These are phyloP conservation scores for Rhinatrema bivittatum DNA, from an alignment of 2,797 vertebrate species.

Conservation along the genomic window DNA sequence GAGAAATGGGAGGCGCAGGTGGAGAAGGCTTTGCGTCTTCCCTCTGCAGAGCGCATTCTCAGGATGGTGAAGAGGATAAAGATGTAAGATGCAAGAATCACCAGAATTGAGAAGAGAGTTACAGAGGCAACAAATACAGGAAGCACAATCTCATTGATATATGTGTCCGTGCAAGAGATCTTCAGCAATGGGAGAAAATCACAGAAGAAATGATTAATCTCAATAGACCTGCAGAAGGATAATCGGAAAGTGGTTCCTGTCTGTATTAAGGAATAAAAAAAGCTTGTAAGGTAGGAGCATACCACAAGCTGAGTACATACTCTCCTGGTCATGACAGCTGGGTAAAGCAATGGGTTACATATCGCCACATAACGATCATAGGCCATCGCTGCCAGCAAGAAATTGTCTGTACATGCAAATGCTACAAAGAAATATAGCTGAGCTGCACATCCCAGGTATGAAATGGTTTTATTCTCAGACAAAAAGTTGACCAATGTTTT, in stretches of 20 bases:
- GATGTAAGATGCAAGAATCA: not conserved
- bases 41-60: constrained; percentile 3
- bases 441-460: not conserved
- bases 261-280: constrained; percentile 3
- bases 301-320: not conserved
- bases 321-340: not conserved
- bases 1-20: constrained; percentile 18
- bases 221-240: too few species aligned
- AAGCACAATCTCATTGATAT: not conserved
- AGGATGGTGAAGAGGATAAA: not conserved
- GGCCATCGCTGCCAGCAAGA: constrained; percentile 11
- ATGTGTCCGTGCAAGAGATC: constrained; percentile 2
- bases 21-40: constrained; percentile 1
- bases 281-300: not conserved
- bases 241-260: not conserved
- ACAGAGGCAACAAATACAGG: constrained; percentile 1
- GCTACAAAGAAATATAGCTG: constrained; percentile 6
- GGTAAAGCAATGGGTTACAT: constrained; percentile 1
- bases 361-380: constrained; percentile 6
- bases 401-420: constrained; percentile 6
- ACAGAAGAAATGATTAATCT: too few species aligned
- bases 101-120: constrained; percentile 1
- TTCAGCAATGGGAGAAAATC: constrained; percentile 4
- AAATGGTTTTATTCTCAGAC: not conserved
- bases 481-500: constrained; percentile 5